Conservation (phyloP, 2,797 vertebrate species). For the Myotis daubentonii region DNA sequence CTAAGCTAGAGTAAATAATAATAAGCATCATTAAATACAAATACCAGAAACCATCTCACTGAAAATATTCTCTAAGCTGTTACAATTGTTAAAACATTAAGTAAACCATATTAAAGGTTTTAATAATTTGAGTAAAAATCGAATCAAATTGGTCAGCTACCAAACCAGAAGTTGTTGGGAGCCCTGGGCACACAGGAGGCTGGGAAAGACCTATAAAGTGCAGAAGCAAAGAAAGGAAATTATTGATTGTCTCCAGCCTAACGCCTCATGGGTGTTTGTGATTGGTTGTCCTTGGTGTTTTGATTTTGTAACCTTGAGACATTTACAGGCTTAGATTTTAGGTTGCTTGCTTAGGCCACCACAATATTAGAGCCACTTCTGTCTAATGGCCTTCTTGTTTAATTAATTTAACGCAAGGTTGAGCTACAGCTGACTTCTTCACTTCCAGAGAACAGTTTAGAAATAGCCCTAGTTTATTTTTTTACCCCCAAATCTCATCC, state of each 20-base stretch:
- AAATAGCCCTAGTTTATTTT: not conserved
- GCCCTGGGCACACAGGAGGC: too few relatives aligned
- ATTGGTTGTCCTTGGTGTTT: not conserved
- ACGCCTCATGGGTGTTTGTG: not conserved
- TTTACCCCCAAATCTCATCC: not conserved
- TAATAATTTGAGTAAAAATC: not conserved
- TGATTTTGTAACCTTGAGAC: not conserved
- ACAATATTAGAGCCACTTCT: not conserved
- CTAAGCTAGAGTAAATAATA: not conserved
- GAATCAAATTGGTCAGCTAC: not conserved
- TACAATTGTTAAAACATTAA: not conserved
- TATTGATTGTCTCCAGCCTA: not conserved
- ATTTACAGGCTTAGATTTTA: not conserved
- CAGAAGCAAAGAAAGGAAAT: not conserved
- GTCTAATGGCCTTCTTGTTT: not conserved
- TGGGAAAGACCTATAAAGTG: not conserved
- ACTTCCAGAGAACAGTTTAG: not conserved
- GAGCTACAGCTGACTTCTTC: not conserved
- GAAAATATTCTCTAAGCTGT: not conserved
- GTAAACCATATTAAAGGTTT: not conserved
- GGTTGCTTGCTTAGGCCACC: not conserved
- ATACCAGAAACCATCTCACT: not conserved
- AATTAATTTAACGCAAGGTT: not conserved
- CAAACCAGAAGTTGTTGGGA: not conserved
- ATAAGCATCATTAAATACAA: not conserved